These are phyloP conservation scores for Chromobotia macracanthus DNA, from an alignment of 2,797 vertebrate species.

Conservation along the genomic window DNA sequence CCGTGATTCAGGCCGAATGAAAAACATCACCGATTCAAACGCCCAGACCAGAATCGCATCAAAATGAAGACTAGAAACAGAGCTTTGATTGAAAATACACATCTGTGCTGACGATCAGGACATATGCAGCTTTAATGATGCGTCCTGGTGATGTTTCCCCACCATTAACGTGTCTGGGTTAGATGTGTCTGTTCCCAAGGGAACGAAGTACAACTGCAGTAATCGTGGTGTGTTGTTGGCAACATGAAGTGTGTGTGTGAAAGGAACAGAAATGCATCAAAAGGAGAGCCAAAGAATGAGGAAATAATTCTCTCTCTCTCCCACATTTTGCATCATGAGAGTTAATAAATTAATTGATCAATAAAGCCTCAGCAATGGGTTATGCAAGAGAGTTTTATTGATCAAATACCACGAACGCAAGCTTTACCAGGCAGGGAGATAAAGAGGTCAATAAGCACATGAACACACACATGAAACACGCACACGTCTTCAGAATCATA, in stretches of 20 bases:
- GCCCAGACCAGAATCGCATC: background rate
- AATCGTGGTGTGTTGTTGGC: constrained; percentile 48
- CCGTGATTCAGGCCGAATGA: too few relatives aligned
- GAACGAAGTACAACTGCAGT: constrained; percentile 42
- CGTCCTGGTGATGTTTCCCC: too few relatives aligned
- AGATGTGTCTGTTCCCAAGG: constrained; percentile 43
- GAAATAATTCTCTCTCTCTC: background rate
- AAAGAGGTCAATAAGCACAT: too few relatives aligned
- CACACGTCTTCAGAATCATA: too few relatives aligned
- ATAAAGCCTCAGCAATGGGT: too few relatives aligned
- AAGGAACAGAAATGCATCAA: constrained; percentile 4
- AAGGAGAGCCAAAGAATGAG: constrained; percentile 14
- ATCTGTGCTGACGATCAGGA: background rate
- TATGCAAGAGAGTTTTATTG: too few relatives aligned
- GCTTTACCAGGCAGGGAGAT: too few relatives aligned
- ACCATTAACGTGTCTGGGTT: constrained; percentile 12
- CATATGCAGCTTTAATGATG: constrained; percentile 27
- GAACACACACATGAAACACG: too few relatives aligned
- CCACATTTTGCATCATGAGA: too few relatives aligned
- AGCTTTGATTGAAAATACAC: background rate
- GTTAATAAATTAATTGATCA: too few relatives aligned
- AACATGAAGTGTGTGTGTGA: constrained; percentile 12
- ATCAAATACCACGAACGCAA: too few relatives aligned
- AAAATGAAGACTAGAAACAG: too few relatives aligned
- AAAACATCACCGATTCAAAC: background rate